phyloP scores from a whole-genome alignment of 2,797 vertebrate genomes.

The Gallirallus australis region DNA sequence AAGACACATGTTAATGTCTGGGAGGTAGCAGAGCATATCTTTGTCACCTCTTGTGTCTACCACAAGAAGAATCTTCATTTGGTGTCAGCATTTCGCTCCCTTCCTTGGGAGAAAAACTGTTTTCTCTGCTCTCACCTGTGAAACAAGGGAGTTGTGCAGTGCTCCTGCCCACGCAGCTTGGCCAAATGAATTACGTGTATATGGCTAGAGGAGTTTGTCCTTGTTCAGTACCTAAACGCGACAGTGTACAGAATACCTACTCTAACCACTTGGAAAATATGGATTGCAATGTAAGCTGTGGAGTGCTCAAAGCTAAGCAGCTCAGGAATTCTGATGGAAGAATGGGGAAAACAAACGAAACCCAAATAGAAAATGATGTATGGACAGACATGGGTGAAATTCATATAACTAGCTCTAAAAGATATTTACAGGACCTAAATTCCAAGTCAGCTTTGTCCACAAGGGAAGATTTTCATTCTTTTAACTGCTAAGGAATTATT shows the following conservation, averaged over 20 bases:
- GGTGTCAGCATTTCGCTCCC: not conserved
- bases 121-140: not conserved
- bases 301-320: not conserved
- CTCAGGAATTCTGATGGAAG: not conserved
- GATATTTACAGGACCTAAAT: not conserved
- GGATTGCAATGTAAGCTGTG: not conserved
- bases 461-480: not conserved
- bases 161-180: not conserved
- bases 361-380: not conserved
- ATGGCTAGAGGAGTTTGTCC: not conserved
- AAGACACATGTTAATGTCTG: not conserved
- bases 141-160: rapidly evolving
- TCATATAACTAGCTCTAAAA: not conserved
- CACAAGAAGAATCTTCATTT: not conserved
- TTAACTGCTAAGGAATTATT: slow-evolving; percentile 2
- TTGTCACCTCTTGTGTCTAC: not conserved
- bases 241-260: not conserved
- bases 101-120: not conserved
- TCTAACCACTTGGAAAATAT: not conserved
- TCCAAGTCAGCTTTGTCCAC: not conserved
- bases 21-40: not conserved
- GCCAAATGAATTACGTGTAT: not conserved
- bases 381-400: not conserved
- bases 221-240: not conserved
- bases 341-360: not conserved